Base-by-base conservation (phyloP, 2,888 invertebrate genomes). In the Stramonita haemastoma region DNA sequence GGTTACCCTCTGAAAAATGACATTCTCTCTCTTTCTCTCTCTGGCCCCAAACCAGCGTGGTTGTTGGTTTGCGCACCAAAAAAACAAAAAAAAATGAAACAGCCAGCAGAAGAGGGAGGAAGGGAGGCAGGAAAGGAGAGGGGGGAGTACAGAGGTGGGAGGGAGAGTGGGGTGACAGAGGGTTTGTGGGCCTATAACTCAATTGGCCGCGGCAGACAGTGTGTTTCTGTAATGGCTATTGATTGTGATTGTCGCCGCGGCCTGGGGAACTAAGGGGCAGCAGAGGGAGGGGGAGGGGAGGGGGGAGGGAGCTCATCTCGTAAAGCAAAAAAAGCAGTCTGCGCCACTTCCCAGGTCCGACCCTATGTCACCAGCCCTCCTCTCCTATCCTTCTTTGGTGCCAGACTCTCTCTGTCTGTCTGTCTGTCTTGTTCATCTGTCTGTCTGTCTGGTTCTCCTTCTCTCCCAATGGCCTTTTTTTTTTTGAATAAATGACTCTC, bases 221-320 rank as follows among this genome's bases (percentile, higher is more conserved):
- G 86, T 86, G 86, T 86, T 86, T 57, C 57, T 57, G 86, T 86
- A 86, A 86, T 86, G 86, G 86, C 86, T 66, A 86, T 86, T 66
- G 86, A 86, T 86, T n/a, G 34, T 4, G n/a, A 22, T 19, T 11
- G 13, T 19, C 29, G 70, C 19, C 32, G 13, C 46, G 29, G 73
- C 15, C 26, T 2, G 36, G 19, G 83, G 36, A 22, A 34, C 36
- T 13, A 15, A 36, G 83, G 34, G 26, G 5, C 15, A 36, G 70
- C 11, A 19, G 46, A n/a, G 1, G 77, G n/a, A 6, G 77, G n/a
- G 22, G 77, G 77, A n/a, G 77, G 29, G 22, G n/a, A 73, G n/a
- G 73, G 6, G 73, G 73, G n/a, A 60, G 22, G n/a, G 36, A 83
- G n/a, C 79, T 34, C 81, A 83, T 83, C 81, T 46, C 81, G 26